These are phyloP conservation scores for Chelonoidis abingdonii DNA, from an alignment of 2,113 vertebrate species.

Conservation along the genomic window DNA sequence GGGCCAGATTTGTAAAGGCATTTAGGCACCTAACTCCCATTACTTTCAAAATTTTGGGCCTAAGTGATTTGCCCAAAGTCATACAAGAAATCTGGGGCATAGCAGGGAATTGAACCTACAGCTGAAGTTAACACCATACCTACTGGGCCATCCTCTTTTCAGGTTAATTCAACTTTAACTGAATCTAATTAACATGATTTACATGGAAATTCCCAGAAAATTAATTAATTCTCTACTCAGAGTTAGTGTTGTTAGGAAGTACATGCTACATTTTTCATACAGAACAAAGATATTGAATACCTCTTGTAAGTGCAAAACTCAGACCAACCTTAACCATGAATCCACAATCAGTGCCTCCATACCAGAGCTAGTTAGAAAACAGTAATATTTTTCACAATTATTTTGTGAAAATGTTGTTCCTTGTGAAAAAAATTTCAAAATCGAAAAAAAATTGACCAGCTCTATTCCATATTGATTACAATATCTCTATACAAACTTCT, in stretches of 20 bases:
- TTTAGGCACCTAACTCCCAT: background rate
- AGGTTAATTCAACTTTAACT: background rate
- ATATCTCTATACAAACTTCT: background rate
- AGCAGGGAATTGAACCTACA: background rate
- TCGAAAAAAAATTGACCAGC: background rate
- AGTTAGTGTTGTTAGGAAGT: background rate
- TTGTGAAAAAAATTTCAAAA: background rate
- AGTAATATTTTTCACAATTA: background rate
- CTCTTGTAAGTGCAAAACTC: background rate
- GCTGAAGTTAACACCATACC: background rate
- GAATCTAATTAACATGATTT: background rate
- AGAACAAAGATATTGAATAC: background rate
- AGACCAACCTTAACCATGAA: background rate
- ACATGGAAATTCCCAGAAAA: background rate
- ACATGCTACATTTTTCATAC: background rate
- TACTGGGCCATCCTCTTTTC: background rate
- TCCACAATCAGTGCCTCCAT: background rate
- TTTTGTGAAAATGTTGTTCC: background rate
- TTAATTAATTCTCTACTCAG: background rate
- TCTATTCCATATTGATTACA: background rate
- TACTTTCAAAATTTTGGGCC: background rate
- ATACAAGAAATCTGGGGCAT: background rate
- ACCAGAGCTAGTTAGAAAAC: background rate
- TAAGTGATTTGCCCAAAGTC: background rate
- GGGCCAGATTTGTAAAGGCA: background rate